Evolutionary conservation across 2,113 vertebrate genomes (phyloP).

Genomic region (Poeciliopsis turrubarensis): DNA sequence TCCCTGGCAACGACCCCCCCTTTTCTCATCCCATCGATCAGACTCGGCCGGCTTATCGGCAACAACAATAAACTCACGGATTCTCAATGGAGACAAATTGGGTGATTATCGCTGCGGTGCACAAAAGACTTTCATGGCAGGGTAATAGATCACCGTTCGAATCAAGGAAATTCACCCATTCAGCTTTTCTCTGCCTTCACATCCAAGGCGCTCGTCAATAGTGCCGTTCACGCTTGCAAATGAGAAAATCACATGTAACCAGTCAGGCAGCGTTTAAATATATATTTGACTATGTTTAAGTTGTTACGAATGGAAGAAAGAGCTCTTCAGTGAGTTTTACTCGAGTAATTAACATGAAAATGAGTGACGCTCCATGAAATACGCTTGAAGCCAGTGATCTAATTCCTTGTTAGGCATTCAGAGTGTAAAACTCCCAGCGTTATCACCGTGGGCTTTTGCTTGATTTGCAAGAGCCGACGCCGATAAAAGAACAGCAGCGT

Average conservation of each 20-base stretch:
- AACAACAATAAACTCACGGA: conserved; percentile 17
- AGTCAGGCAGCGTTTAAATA: not conserved
- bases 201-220: conserved; percentile 7
- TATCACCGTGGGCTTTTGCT: not conserved
- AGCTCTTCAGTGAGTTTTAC: not conserved
- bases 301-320: not conserved
- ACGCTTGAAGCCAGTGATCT: not conserved
- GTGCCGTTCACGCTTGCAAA: conserved; percentile 1
- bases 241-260: not conserved
- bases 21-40: conserved; percentile 22
- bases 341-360: not conserved
- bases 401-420: not conserved
- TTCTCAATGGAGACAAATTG: conserved; percentile 41
- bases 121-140: conserved; percentile 5
- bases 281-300: not conserved
- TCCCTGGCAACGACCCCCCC: not conserved
- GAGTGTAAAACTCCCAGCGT: not conserved
- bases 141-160: conserved; percentile 13
- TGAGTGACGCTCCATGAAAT: not conserved
- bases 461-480: not conserved
- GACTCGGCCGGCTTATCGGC: conserved; percentile 11
- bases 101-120: conserved; percentile 20
- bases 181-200: conserved; percentile 1
- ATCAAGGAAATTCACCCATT: conserved; percentile 4
- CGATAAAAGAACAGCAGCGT: not conserved